Base-by-base conservation (phyloP, 2,113 vertebrate genomes). In the Andinoacara biseriatus region DNA sequence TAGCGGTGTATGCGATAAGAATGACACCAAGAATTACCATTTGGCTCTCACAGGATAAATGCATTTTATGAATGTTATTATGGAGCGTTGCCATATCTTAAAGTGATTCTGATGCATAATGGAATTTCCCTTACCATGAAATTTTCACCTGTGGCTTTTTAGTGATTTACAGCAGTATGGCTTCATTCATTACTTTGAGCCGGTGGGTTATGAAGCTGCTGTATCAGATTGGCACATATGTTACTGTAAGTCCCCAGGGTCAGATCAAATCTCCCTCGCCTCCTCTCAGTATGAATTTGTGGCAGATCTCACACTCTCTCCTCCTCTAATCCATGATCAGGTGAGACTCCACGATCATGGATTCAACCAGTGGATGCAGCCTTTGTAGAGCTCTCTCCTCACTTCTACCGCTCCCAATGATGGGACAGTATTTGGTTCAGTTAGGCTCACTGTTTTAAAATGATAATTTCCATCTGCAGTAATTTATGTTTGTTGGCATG, bases 81-180 rank as follows among this genome's bases (percentile, higher is more conserved):
- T 79, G 74, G 58, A 79, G 54, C 78, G 35, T 24, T 18, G 81
- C 85, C 90, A 89, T 87, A 80, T 91, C 87, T 85, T 74, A 20
- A 62, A 82, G 58, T 72, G 72, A 83, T 43, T 78, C 58, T 84
- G 63, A 78, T 81, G 78, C 20, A 59, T 86, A 76, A 89, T 92
- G 54, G 65, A 65, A 84, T 85, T 91, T 83, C 56, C 29, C 78
- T 90, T 54, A 91, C 84, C 85, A 69, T 76, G 54, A 72, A 58
- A 82, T 78, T 85, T 59, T 33, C 18, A 3, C 35, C 33, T 24
- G 63, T 58, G 62, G 52, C n/a, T 72, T 40, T 61, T 46, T 49
- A 17, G 49, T 61, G 67, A 88, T 86, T 90, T 87, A 61, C 58
- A 69, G 22, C 15, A 2, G 9, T 29, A 60, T 24, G 35, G 83